These are phyloP conservation scores for Lynx canadensis DNA, from an alignment of 2,113 vertebrate genomes.

Conservation along the genomic window DNA sequence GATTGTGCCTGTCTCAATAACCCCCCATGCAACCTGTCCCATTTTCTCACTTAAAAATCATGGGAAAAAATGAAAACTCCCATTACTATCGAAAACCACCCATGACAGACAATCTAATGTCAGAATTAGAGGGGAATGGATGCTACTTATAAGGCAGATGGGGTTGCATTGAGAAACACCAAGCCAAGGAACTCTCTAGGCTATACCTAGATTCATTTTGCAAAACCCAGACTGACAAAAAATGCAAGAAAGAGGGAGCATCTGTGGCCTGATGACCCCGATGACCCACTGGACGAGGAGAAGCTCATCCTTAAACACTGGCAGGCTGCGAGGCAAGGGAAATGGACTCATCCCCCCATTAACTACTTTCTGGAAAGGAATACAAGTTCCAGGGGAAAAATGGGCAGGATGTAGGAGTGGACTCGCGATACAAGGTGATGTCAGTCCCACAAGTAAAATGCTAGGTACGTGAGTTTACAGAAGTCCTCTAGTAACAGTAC, in stretches of 20 bases:
- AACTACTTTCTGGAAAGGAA: background rate
- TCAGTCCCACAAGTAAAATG: background rate
- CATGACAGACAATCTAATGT: background rate
- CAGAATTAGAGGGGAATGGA: constrained; percentile 5
- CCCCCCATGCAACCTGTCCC: background rate
- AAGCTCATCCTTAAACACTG: too few species aligned
- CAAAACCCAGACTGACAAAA: background rate
- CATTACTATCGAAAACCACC: constrained; percentile 12
- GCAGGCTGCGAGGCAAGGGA: background rate
- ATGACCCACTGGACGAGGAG: background rate
- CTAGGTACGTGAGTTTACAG: background rate
- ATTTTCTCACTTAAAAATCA: constrained; percentile 52
- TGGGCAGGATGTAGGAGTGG: background rate
- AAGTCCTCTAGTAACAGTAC: background rate
- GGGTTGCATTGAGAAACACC: background rate
- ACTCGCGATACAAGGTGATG: fast-evolving
- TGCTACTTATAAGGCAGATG: background rate
- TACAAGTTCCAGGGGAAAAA: background rate
- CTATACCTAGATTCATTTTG: background rate
- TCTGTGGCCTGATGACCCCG: background rate
- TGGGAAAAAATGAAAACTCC: constrained; percentile 8
- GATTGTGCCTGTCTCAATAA: background rate
- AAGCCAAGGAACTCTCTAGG: background rate
- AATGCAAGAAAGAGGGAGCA: background rate
- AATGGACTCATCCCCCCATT: fast-evolving